Percentiles rank a stretch among this genome's conserved stretches.
Evolutionary conservation across 1,140 invertebrate genomes (phyloP).

Genomic region (Anadara kagoshimensis): DNA sequence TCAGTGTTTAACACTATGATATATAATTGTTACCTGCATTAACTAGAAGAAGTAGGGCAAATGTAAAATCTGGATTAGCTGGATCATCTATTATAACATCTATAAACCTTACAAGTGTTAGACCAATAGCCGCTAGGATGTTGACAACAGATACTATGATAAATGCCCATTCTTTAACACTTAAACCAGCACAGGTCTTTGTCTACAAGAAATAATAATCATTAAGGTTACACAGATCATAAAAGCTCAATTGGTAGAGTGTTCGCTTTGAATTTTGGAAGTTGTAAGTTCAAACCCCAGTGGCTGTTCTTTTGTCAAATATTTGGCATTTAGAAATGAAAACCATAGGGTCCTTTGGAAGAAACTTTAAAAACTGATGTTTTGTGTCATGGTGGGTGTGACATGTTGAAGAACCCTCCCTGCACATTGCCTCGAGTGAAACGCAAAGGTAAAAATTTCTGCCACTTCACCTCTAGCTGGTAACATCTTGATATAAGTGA

Average conservation of each 20-base stretch:
- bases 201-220: slow-evolving; percentile 49
- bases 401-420: too few species aligned
- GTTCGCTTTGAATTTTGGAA: too few species aligned
- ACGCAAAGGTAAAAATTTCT: too few species aligned
- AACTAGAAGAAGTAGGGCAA: slow-evolving; percentile 62
- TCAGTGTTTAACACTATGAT: neutral
- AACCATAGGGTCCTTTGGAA: too few species aligned
- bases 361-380: too few species aligned
- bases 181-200: slow-evolving; percentile 60
- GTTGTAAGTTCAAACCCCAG: neutral
- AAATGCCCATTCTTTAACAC: slow-evolving; percentile 57
- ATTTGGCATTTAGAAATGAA: too few species aligned
- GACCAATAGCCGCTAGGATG: slow-evolving; percentile 55
- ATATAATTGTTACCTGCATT: slow-evolving; percentile 60
- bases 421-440: too few species aligned
- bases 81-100: slow-evolving; percentile 36
- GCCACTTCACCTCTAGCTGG: too few species aligned
- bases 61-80: slow-evolving; percentile 61
- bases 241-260: too few species aligned
- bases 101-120: slow-evolving; percentile 60
- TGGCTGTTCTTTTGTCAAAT: too few species aligned
- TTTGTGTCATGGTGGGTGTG: too few species aligned
- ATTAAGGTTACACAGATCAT: neutral
- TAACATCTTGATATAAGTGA: too few species aligned
- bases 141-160: slow-evolving; percentile 55